Percentiles rank a stretch among this genome's conserved stretches.
Evolutionary conservation across 2,113 vertebrate species (phyloP).

Genomic region (Pterocles orientalis): DNA sequence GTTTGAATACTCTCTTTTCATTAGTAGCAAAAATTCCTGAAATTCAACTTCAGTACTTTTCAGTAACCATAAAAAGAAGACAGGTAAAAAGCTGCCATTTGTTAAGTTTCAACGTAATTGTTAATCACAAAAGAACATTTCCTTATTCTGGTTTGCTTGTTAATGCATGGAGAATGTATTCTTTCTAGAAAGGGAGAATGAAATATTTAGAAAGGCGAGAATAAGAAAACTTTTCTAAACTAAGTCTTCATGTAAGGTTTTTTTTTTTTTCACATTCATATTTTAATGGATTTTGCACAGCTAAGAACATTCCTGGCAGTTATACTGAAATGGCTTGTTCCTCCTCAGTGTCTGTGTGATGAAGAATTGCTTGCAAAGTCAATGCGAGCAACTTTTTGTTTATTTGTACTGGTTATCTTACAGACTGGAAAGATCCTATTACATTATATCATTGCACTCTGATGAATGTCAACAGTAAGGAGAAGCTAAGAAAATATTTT

Average conservation of each 20-base stretch:
- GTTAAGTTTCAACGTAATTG: not conserved
- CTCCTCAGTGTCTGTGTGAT: not conserved
- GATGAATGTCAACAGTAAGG: constrained; percentile 28
- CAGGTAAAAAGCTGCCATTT: not conserved
- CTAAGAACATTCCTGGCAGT: not conserved
- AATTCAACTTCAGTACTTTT: not conserved
- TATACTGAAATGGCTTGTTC: not conserved
- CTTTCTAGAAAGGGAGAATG: not conserved
- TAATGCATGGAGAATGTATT: not conserved
- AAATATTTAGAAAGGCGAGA: not conserved
- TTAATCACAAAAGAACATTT: not conserved
- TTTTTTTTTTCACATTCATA: not conserved
- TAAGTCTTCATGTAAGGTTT: not conserved
- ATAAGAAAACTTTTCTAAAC: not conserved
- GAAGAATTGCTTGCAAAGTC: constrained; percentile 44
- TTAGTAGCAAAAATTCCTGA: not conserved
- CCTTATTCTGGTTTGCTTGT: not conserved
- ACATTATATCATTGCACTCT: not conserved
- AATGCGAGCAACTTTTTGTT: constrained; percentile 25
- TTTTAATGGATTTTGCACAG: not conserved
- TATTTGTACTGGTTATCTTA: constrained; percentile 56
- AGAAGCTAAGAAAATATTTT: constrained; percentile 34
- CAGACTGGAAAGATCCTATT: constrained; percentile 5
- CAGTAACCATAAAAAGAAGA: not conserved
- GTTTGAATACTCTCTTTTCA: not conserved